Conservation (phyloP, 2,888 invertebrate species). For the Geotrupes spiniger region DNA sequence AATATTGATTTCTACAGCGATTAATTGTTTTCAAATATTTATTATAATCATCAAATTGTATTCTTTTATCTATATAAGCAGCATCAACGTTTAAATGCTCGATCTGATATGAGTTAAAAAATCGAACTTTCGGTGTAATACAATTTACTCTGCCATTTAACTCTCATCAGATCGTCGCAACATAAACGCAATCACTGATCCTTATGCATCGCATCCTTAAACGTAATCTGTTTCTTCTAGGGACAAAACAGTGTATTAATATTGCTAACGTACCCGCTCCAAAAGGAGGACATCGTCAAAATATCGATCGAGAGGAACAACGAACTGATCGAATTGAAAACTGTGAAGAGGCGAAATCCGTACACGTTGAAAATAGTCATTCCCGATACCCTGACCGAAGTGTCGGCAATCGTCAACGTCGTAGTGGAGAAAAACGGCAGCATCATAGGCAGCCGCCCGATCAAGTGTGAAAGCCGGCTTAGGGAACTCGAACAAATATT, state of each 20-base stretch:
- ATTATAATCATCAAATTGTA: too few species aligned
- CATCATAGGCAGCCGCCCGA: conserved; percentile 75
- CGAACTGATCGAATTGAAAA: conserved; percentile 65
- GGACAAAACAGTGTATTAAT: conserved; percentile 82
- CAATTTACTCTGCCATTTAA: too few species aligned
- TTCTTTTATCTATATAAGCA: too few species aligned
- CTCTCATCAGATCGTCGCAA: too few species aligned
- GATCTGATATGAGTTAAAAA: too few species aligned
- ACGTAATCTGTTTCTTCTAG: conserved; percentile 49
- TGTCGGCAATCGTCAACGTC: conserved; percentile 78
- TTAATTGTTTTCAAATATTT: too few species aligned
- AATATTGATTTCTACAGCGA: too few species aligned
- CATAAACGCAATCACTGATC: too few species aligned
- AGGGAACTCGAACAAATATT: conserved; percentile 80
- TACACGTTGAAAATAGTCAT: conserved; percentile 81
- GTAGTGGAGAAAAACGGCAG: conserved; percentile 79
- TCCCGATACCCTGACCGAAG: conserved; percentile 78
- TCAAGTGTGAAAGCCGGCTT: conserved; percentile 83
- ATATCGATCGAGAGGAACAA: conserved; percentile 80
- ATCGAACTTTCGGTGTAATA: too few species aligned
- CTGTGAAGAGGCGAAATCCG: conserved; percentile 77
- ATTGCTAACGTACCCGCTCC: conserved; percentile 73
- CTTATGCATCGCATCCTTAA: not conserved
- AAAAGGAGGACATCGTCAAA: conserved; percentile 72
- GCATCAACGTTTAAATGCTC: too few species aligned